Conservation (phyloP, 2,113 vertebrate species). For the Passer montanus region DNA sequence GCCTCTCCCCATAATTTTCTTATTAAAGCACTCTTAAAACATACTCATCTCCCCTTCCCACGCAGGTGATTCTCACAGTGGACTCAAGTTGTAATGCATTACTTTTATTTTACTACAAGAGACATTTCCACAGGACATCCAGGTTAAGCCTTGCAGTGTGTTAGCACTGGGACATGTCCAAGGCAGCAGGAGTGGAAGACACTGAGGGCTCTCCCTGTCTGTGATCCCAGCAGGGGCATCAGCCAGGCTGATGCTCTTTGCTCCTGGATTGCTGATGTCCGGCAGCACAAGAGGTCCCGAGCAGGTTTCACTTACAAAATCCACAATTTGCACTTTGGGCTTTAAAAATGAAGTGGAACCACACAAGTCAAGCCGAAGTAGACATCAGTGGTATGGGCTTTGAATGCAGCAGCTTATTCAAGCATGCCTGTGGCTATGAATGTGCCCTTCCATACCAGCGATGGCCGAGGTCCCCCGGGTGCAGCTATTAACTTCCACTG, state of each 20-base stretch:
- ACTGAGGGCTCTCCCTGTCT: background rate
- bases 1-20: background rate
- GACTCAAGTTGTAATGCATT: background rate
- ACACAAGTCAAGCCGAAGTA: background rate
- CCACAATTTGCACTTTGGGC: background rate
- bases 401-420: constrained; percentile 34
- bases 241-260: background rate
- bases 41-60: background rate
- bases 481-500: constrained; percentile 24
- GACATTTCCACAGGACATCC: constrained; percentile 1
- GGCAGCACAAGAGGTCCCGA: fast-evolving
- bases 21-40: background rate
- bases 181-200: background rate
- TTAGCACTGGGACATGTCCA: background rate
- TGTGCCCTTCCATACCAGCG: background rate
- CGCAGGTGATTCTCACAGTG: background rate
- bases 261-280: background rate
- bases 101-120: background rate
- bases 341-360: background rate
- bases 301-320: background rate
- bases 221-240: fast-evolving
- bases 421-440: constrained; percentile 9
- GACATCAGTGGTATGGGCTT: background rate
- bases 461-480: background rate
- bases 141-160: background rate